Conservation (phyloP, 2,113 vertebrate genomes). For the Athene cunicularia region DNA sequence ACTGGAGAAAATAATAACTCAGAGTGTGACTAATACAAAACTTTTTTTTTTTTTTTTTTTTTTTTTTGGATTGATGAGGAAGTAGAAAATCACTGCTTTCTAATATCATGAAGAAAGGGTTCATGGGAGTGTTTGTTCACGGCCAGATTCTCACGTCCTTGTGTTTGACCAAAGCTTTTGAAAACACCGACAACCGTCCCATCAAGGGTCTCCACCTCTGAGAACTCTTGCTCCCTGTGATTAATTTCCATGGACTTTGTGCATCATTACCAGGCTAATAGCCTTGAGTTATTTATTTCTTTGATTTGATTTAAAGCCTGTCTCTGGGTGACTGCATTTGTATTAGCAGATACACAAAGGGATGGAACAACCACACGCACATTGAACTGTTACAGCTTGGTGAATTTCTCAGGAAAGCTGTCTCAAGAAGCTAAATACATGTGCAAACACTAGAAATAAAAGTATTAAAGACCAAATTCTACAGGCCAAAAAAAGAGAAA, state of each 20-base stretch:
- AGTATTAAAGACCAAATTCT: neutral
- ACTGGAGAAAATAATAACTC: neutral
- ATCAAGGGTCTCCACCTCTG: neutral
- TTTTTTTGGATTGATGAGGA: neutral
- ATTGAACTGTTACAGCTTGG: neutral
- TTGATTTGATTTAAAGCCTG: neutral
- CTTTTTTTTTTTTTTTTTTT: neutral
- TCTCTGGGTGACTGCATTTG: neutral
- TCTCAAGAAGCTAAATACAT: neutral
- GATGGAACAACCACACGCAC: neutral
- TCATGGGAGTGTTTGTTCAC: neutral
- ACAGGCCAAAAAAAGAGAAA: neutral
- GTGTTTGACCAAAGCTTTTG: neutral
- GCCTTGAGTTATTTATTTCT: neutral
- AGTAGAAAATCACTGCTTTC: neutral
- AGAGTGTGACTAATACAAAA: neutral
- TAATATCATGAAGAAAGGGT: neutral
- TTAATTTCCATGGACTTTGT: neutral
- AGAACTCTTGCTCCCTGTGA: neutral
- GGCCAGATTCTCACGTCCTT: neutral
- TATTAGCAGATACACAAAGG: neutral
- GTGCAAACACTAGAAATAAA: neutral
- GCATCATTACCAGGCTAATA: neutral
- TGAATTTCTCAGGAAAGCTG: neutral
- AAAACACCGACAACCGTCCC: neutral